These are phyloP conservation scores for Agrilus planipennis DNA, from an alignment of 1,140 invertebrate species.

Conservation along the genomic window DNA sequence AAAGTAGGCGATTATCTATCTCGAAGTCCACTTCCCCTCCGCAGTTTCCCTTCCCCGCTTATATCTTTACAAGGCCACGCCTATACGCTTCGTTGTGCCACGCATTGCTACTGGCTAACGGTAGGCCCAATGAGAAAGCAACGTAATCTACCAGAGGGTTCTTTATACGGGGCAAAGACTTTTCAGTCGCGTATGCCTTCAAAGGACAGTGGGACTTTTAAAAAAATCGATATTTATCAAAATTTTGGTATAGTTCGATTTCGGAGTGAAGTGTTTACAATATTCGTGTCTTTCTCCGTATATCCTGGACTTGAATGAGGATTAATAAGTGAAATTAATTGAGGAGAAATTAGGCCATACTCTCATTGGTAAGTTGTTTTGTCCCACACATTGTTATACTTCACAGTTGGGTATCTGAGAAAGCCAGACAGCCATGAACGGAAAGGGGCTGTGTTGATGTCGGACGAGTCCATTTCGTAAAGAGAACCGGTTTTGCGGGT, in stretches of 20 bases:
- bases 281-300: too few relatives aligned
- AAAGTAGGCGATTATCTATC: background rate
- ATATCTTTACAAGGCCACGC: background rate
- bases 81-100: background rate
- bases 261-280: too few relatives aligned
- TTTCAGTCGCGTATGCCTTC: conserved; percentile 18
- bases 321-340: too few relatives aligned
- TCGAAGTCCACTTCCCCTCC: conserved; percentile 9
- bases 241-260: too few relatives aligned
- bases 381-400: too few relatives aligned
- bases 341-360: too few relatives aligned
- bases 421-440: conserved; percentile 11
- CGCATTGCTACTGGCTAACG: conserved; percentile 16
- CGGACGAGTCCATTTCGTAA: conserved; percentile 22
- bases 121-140: conserved; percentile 16
- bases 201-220: conserved; percentile 12
- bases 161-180: conserved; percentile 24
- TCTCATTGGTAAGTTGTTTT: too few relatives aligned
- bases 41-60: conserved; percentile 9
- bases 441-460: conserved; percentile 20
- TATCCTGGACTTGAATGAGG: too few relatives aligned
- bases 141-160: conserved; percentile 20
- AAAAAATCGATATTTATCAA: too few relatives aligned
- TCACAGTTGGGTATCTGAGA: conserved; percentile 13
- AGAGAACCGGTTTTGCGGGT: conserved; percentile 17